These are phyloP conservation scores for Heptranchias perlo DNA, from an alignment of 2,113 vertebrate species.

Conservation along the genomic window DNA sequence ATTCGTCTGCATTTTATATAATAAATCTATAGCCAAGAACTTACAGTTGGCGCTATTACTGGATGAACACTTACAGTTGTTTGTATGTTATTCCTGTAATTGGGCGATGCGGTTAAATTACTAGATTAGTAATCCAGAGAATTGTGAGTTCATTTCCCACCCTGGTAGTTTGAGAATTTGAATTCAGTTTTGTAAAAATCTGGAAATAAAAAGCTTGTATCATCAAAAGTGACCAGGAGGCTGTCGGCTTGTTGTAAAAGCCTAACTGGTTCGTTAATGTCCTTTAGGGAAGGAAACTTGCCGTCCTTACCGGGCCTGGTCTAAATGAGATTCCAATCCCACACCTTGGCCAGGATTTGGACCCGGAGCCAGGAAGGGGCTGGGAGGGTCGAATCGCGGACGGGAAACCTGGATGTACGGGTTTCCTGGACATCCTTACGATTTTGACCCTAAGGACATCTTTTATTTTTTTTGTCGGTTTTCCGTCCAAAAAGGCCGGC, in stretches of 20 bases:
- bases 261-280: not conserved
- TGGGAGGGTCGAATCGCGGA: no score
- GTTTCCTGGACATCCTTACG: no score
- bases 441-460: no score
- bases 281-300: not conserved
- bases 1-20: not conserved
- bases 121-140: not conserved
- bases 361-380: no score
- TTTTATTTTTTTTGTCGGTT: no score
- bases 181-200: not conserved
- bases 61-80: not conserved
- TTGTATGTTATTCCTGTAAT: no score
- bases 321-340: not conserved
- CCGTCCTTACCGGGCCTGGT: not conserved
- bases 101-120: not conserved
- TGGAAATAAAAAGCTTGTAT: no score
- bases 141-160: not conserved
- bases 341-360: no score
- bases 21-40: not conserved
- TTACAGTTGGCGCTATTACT: not conserved
- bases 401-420: no score
- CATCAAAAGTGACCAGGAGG: not conserved
- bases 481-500: no score
- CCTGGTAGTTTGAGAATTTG: not conserved
- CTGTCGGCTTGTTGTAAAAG: not conserved